Evolutionary conservation across 1,140 invertebrate genomes (phyloP).

Genomic region (Ostrea denselamellosa): DNA sequence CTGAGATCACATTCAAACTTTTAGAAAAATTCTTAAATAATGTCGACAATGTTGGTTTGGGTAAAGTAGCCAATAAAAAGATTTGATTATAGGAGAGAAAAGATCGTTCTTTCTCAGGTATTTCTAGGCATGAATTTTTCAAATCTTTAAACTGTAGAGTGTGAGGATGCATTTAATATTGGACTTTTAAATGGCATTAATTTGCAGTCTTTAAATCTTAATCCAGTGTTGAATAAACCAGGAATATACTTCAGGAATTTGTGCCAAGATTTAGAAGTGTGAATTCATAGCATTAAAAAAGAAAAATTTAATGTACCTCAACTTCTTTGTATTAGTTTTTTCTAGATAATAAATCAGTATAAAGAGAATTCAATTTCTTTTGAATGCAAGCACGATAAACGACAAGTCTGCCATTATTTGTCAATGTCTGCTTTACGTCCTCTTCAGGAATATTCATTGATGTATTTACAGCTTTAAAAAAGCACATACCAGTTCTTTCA

Average conservation of each 20-base stretch:
- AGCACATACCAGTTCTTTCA: background rate
- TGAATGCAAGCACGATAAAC: background rate
- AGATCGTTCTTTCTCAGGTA: no score
- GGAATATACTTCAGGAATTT: background rate
- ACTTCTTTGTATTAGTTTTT: background rate
- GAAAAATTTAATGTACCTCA: background rate
- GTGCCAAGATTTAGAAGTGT: background rate
- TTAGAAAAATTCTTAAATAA: no score
- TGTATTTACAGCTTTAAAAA: background rate
- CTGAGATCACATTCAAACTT: no score
- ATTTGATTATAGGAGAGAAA: no score
- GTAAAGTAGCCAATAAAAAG: no score
- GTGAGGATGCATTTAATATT: background rate
- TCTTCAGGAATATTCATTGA: background rate
- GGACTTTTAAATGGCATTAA: conserved; percentile 20
- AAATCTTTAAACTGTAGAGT: background rate
- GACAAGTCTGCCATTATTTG: background rate
- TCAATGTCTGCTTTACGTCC: background rate
- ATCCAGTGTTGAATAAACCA: conserved; percentile 9
- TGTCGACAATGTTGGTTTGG: no score
- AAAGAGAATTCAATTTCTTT: conserved; percentile 15
- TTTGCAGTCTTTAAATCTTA: background rate
- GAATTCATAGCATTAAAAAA: background rate
- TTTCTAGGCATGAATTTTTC: background rate
- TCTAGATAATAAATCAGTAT: background rate